Percentiles rank a stretch among this genome's conserved stretches.
Evolutionary conservation across 1,140 invertebrate genomes (phyloP).

Genomic region (Panulirus ornatus): DNA sequence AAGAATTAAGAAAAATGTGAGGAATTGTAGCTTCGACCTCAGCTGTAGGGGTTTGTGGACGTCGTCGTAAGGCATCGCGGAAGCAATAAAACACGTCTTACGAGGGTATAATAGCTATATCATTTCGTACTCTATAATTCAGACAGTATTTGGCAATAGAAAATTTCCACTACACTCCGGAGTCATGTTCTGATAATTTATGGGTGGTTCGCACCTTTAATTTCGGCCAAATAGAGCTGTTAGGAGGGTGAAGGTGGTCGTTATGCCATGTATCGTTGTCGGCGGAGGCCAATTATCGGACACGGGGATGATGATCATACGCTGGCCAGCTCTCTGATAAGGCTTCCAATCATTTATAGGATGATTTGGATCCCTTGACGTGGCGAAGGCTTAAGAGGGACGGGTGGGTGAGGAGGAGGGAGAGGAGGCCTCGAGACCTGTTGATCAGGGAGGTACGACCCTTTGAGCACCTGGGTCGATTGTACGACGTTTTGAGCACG

Average conservation of each 20-base stretch:
- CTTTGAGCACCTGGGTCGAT: too few species aligned
- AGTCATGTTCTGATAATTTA: constrained; percentile 68
- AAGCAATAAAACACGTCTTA: constrained; percentile 60
- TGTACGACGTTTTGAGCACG: too few species aligned
- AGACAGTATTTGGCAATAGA: constrained; percentile 68
- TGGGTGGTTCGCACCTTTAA: constrained; percentile 62
- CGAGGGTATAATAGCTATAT: constrained; percentile 70
- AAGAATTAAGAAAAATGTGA: too few species aligned
- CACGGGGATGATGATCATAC: constrained; percentile 53
- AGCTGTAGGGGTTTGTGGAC: too few species aligned
- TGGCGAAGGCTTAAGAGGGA: constrained; percentile 12
- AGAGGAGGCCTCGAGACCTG: too few species aligned
- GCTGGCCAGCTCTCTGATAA: constrained; percentile 56
- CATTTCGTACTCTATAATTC: constrained; percentile 73
- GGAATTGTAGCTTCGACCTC: too few species aligned
- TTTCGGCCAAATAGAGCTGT: constrained; percentile 70
- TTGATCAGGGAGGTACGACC: too few species aligned
- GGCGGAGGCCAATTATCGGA: constrained; percentile 46
- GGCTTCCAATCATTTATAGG: constrained; percentile 58
- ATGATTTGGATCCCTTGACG: constrained; percentile 29
- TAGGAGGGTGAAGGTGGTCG: constrained; percentile 40
- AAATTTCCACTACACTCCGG: constrained; percentile 70
- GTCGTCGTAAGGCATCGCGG: background rate
- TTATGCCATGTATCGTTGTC: constrained; percentile 70
- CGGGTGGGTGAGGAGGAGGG: too few species aligned